Percentiles rank a stretch among this genome's conserved stretches.
phyloP scores from a whole-genome alignment of 2,797 vertebrate genomes.

The Sus cebifrons region DNA sequence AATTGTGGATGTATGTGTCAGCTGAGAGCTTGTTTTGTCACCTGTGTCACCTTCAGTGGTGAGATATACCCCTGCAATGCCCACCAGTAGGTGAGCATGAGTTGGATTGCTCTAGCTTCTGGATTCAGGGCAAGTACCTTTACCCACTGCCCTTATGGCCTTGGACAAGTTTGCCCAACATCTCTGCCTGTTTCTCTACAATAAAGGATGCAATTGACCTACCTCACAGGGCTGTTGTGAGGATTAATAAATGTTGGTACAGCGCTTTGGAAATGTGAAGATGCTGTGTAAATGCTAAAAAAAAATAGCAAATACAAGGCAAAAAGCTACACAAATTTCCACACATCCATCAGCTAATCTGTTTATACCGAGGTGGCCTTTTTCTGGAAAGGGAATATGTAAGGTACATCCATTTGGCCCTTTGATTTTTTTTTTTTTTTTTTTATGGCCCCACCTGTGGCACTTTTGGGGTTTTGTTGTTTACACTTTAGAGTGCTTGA shows the following conservation, averaged over 20 bases:
- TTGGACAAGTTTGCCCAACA: constrained; percentile 25
- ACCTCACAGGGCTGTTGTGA: constrained; percentile 86
- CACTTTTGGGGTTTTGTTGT: not conserved
- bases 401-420: not conserved
- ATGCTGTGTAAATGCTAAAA: constrained; percentile 48
- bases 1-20: constrained; percentile 24
- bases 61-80: not conserved
- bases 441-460: no score
- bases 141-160: constrained; percentile 7
- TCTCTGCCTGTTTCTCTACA: constrained; percentile 69
- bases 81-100: not conserved
- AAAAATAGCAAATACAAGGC: not conserved
- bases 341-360: not conserved
- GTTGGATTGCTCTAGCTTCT: not conserved
- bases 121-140: not conserved
- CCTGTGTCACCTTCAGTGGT: not conserved
- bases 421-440: not conserved
- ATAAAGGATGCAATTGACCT: constrained; percentile 62
- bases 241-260: constrained; percentile 82
- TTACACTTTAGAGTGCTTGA: not conserved
- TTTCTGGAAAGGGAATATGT: not conserved
- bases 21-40: constrained; percentile 19
- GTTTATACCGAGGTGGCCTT: not conserved
- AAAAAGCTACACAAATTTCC: not conserved
- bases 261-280: constrained; percentile 70